Evolutionary conservation across 2,113 vertebrate species (phyloP).

Genomic region (Coptodon rendalli): DNA sequence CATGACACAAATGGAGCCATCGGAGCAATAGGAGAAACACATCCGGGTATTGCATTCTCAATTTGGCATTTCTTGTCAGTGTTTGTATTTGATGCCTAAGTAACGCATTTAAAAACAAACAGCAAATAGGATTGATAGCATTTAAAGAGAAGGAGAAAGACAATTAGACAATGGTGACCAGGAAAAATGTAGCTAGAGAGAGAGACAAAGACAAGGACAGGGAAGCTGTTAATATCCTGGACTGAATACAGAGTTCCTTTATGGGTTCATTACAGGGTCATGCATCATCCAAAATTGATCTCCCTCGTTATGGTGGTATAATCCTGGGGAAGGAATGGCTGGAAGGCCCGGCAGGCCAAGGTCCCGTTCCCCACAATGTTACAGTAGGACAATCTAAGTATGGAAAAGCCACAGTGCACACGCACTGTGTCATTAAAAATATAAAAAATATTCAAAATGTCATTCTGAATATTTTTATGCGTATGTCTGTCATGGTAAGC

Average conservation of each 20-base stretch:
- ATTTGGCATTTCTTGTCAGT: neutral
- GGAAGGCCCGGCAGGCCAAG: constrained; percentile 26
- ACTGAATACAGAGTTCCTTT: constrained; percentile 7
- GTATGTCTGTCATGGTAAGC: neutral
- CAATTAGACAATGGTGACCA: neutral
- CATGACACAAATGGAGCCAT: neutral
- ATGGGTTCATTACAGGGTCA: constrained; percentile 28
- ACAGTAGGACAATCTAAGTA: neutral
- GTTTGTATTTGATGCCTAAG: neutral
- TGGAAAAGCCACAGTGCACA: neutral
- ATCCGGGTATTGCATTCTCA: neutral
- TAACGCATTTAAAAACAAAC: neutral
- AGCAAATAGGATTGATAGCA: neutral
- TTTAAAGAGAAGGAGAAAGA: neutral
- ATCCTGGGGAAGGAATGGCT: constrained; percentile 10
- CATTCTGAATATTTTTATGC: neutral
- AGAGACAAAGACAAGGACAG: neutral
- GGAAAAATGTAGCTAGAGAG: neutral
- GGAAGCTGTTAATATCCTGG: constrained; percentile 10
- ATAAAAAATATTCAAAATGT: neutral
- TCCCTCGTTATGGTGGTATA: neutral
- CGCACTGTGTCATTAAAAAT: fast-evolving
- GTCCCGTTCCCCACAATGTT: neutral
- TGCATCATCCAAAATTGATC: neutral
- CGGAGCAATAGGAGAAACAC: neutral